Conservation (phyloP, 2,113 vertebrate species). For the Bubalus kerabau region DNA sequence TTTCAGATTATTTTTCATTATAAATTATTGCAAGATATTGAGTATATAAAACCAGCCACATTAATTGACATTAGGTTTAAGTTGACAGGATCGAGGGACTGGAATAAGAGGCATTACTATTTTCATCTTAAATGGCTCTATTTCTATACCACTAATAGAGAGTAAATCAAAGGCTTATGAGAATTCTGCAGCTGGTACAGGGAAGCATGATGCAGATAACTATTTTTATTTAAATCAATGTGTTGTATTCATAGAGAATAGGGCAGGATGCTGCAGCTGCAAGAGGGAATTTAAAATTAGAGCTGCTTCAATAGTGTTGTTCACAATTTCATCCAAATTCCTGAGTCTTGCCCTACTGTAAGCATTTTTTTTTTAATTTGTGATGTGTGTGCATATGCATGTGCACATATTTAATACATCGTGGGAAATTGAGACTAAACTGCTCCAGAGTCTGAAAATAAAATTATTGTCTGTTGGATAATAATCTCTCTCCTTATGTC, state of each 20-base stretch:
- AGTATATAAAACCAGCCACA: background rate
- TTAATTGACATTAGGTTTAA: background rate
- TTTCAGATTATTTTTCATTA: background rate
- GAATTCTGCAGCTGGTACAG: slow-evolving; percentile 60
- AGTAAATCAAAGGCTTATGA: slow-evolving; percentile 43
- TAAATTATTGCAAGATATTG: background rate
- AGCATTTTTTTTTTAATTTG: slow-evolving; percentile 23
- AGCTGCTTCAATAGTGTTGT: slow-evolving; percentile 53
- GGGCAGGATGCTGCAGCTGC: slow-evolving; percentile 67
- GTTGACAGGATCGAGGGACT: background rate
- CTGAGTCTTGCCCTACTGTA: background rate
- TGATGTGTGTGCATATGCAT: background rate
- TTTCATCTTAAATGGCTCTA: slow-evolving; percentile 65
- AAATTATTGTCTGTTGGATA: background rate
- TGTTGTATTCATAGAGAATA: slow-evolving; percentile 70
- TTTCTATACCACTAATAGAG: slow-evolving; percentile 62
- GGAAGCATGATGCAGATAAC: slow-evolving; percentile 57
- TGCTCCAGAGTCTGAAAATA: slow-evolving; percentile 28
- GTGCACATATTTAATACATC: slow-evolving; percentile 21
- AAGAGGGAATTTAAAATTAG: slow-evolving; percentile 70
- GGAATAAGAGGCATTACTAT: background rate
- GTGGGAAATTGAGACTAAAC: background rate
- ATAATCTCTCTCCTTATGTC: background rate
- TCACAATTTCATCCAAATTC: slow-evolving; percentile 55
- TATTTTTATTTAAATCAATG: slow-evolving; percentile 75